Base-by-base conservation (phyloP, 2,113 vertebrate genomes). In the Hyperoodon ampullatus region DNA sequence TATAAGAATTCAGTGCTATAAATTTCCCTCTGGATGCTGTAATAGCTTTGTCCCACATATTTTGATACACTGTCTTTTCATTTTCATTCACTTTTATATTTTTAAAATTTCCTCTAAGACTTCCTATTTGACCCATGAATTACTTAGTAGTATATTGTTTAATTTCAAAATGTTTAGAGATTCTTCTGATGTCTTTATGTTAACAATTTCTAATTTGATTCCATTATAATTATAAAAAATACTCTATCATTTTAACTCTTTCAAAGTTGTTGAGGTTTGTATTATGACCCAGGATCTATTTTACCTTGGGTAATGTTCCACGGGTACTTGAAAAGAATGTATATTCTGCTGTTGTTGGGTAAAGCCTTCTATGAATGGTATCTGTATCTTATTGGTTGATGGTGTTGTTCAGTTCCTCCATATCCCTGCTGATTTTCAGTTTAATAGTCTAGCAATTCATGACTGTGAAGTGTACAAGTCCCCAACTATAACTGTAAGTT, bases 151-250 rank as follows among this genome's bases (percentile, higher is more conserved):
- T 13, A 3, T 39, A 42, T 14, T 68, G 2, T 53, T 92, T 61
- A 66, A 89, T 89, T 96, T 94, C 58, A 26, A 97, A 92, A 42
- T 68, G 26, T 74, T 71, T 92, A n/a, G 44, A 86, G n/a, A 93
- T 47, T 87, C 61, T 81, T 74, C 42, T 81, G 19, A 26, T 19
- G 11, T 77, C 58, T 90, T 75, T 74, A 26, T 83, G n/a, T 70
- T 90, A 58, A 15, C 65, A 12, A 65, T 50, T 82, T 77, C 44
- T 86, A 75, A 6, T 71, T 87, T 90, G 19, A 96, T 65, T 60
- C 61, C 5, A 13, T 28, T 88, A 16, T 77, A 58, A 65, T 72
- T 61, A 96, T 39, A 89, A 85, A 75, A 72, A 6, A 19, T 42
- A 70, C 5, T 81, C n/a, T 70, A n/a, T 39, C 30, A 75, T 63